Evolutionary conservation across 2,888 invertebrate species (phyloP), one percentile per base, ranked within the genome.

Genomic region (Cylindroiulus punctatus): DNA sequence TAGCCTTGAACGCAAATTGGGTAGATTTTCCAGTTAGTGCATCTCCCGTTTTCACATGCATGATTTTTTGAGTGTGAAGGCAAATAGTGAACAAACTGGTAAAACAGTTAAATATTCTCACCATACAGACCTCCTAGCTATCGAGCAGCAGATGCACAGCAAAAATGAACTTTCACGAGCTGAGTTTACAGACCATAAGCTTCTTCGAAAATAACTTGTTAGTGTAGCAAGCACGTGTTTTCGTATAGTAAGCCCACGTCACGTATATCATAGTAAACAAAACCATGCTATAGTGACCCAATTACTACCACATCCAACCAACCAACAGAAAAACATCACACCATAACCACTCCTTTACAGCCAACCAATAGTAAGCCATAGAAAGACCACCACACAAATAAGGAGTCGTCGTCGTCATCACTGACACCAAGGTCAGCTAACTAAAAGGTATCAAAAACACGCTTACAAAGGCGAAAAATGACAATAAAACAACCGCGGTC

Each of bases 311-410:
- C 83, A 83, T 3, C 83, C 40, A 83, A 83, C 40, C 22, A 83
- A 83, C 76, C 76, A 76, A 83, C 42, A 40, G 22, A 8, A 83
- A 83, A 83, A 83, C 83, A 83, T 83, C 83, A 83, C 83, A 83
- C 83, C 83, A 83, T 44, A 8, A 83, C 83, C 83, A 83, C 83
- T 83, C 83, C 83, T 83, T 83, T 32, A 83, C 12, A 42, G 2
- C 22, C 10, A 19, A 36, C 83, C 83, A 83, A 83, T 83, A 40
- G 44, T 40, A 40, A 22, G 22, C 40, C 83, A 44, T 19, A 22
- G 14, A 22, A 40, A 26, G 42, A 83, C 83, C 83, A 83, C 44
- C 12, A 12, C 44, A 83, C 83, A 83, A 83, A 83, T 26, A 83
- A 22, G 42, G 40, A n/a, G 26, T 44, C 22, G 14, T 26, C 44